Percentiles rank a stretch among this genome's conserved stretches.
phyloP scores from a whole-genome alignment of 2,888 invertebrate genomes.

The Yponomeuta malinellus region DNA sequence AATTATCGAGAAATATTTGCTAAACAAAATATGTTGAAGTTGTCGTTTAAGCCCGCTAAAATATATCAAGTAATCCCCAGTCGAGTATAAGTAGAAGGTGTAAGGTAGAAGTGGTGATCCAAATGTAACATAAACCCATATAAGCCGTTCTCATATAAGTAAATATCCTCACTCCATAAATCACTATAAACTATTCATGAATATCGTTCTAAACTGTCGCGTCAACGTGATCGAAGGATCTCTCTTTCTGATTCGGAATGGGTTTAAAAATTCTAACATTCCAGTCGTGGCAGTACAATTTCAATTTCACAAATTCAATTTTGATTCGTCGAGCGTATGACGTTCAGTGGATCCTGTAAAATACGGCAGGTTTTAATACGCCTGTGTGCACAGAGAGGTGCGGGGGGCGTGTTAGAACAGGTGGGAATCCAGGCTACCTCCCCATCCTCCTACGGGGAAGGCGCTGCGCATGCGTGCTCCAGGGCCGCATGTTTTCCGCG shows the following conservation, averaged over 20 bases:
- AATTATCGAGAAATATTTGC: not conserved
- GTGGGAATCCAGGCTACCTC: constrained; percentile 17
- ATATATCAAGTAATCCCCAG: too few species aligned
- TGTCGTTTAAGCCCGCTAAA: too few species aligned
- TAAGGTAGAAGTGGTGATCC: not conserved
- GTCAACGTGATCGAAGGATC: not conserved
- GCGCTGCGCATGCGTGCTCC: constrained; percentile 60
- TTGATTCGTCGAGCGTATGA: constrained; percentile 48
- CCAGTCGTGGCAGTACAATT: not conserved
- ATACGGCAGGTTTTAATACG: constrained; percentile 60
- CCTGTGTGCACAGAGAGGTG: constrained; percentile 34
- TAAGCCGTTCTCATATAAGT: not conserved
- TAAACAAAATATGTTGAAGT: not conserved
- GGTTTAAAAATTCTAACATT: not conserved
- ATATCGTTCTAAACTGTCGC: too few species aligned
- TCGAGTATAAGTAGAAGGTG: not conserved
- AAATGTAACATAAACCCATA: not conserved
- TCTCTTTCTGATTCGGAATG: not conserved
- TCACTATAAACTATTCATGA: not conserved
- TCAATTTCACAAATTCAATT: constrained; percentile 43
- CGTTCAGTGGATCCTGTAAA: constrained; percentile 45
- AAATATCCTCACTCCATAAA: not conserved
- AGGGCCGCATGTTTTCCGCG: constrained; percentile 64
- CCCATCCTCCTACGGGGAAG: constrained; percentile 23
- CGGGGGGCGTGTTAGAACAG: constrained; percentile 14